These are phyloP conservation scores for Epistrophe eligans DNA, from an alignment of 2,888 invertebrate species.

Conservation along the genomic window DNA sequence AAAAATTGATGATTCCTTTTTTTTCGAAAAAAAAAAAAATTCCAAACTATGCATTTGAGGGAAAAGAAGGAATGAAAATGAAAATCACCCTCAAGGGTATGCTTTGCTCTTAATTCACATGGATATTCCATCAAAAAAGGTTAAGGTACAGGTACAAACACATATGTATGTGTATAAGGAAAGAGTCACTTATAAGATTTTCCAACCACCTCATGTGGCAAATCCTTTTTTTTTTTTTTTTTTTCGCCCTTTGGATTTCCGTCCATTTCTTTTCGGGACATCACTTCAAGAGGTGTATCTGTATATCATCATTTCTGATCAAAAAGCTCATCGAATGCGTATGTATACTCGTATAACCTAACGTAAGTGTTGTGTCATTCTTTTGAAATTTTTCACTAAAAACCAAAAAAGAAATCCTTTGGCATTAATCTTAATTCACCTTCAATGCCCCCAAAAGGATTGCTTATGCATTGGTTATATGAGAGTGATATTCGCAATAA, in stretches of 20 bases:
- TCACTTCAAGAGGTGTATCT: constrained; percentile 56
- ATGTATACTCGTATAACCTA: neutral
- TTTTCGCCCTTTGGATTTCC: constrained; percentile 55
- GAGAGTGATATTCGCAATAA: neutral
- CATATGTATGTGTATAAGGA: neutral
- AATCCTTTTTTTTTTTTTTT: constrained; percentile 55
- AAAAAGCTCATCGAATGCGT: constrained; percentile 23
- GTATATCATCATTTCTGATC: constrained; percentile 64
- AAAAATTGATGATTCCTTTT: constrained; percentile 30
- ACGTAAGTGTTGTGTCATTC: constrained; percentile 72
- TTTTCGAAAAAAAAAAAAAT: neutral
- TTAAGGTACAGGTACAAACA: neutral
- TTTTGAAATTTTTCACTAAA: constrained; percentile 72
- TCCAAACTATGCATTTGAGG: constrained; percentile 72
- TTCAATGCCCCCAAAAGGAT: constrained; percentile 72
- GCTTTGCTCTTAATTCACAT: constrained; percentile 49
- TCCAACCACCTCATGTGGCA: constrained; percentile 50
- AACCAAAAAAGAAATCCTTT: constrained; percentile 54
- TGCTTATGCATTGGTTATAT: neutral
- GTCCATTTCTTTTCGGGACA: neutral
- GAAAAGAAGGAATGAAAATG: constrained; percentile 78
- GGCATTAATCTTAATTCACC: constrained; percentile 77
- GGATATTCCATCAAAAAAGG: constrained; percentile 56
- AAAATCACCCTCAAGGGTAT: constrained; percentile 81
- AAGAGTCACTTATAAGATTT: constrained; percentile 31